Evolutionary conservation across 1,140 invertebrate genomes (phyloP).

Genomic region (Drosophila truncata): DNA sequence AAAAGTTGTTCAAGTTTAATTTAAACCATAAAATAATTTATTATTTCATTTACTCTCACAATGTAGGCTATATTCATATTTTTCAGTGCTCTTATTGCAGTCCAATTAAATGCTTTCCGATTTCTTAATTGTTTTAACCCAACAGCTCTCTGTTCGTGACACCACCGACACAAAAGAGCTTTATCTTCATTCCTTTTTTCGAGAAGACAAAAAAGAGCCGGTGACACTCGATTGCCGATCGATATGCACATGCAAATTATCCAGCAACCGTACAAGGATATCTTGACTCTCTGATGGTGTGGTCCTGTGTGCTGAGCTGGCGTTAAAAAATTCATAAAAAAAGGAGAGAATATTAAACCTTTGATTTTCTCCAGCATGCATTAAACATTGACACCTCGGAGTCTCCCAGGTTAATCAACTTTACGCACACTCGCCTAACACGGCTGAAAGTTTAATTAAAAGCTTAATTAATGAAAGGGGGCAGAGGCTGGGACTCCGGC

Average conservation of each 20-base stretch:
- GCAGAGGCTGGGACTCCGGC: background rate
- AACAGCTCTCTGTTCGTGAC: slow-evolving; percentile 23
- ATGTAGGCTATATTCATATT: background rate
- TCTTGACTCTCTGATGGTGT: slow-evolving; percentile 11
- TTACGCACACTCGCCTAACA: slow-evolving; percentile 77
- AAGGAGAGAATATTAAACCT: slow-evolving; percentile 13
- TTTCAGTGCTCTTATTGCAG: background rate
- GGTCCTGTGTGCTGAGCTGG: slow-evolving; percentile 15
- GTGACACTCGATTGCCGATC: slow-evolving; percentile 40
- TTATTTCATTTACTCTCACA: background rate
- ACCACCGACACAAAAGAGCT: slow-evolving; percentile 26
- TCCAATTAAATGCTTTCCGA: slow-evolving; percentile 26
- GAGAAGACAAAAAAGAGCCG: slow-evolving; percentile 21
- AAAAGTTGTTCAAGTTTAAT: background rate
- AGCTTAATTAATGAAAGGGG: slow-evolving; percentile 70
- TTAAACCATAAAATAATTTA: background rate
- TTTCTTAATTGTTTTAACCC: slow-evolving; percentile 35
- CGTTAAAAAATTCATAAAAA: slow-evolving; percentile 40
- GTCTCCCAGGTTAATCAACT: slow-evolving; percentile 74
- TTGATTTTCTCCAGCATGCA: slow-evolving; percentile 45
- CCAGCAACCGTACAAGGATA: slow-evolving; percentile 11
- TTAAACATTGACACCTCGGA: slow-evolving; percentile 71
- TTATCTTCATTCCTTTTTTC: slow-evolving; percentile 17
- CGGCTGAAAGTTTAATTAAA: slow-evolving; percentile 80
- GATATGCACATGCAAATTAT: slow-evolving; percentile 59